Conservation (phyloP, 2,797 vertebrate genomes). For the Melanotaenia pygmaea region DNA sequence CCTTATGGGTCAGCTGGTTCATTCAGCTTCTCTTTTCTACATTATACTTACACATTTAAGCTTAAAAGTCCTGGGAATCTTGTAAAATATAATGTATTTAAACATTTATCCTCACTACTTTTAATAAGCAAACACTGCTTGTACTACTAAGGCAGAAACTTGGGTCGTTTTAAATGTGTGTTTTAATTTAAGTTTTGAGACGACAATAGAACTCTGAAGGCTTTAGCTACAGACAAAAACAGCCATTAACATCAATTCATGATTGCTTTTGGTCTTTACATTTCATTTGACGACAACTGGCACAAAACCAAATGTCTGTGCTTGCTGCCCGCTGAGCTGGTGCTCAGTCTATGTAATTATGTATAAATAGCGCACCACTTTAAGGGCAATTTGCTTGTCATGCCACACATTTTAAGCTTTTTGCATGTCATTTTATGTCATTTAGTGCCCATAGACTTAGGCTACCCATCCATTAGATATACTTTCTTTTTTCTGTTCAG, state of each 20-base stretch:
- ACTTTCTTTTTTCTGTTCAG: neutral
- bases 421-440: neutral
- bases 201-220: neutral
- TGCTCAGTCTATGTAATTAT: neutral
- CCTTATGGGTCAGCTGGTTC: constrained; percentile 25
- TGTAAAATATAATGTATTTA: too few species aligned
- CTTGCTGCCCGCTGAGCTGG: neutral
- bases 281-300: neutral
- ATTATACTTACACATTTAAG: neutral
- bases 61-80: too few species aligned
- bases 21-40: neutral
- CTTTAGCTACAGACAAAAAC: neutral
- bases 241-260: neutral
- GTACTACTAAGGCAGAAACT: too few species aligned
- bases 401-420: neutral
- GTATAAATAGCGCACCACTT: constrained; percentile 1
- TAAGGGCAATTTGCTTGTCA: neutral
- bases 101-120: too few species aligned
- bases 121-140: too few species aligned
- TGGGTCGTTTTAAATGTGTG: too few species aligned
- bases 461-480: neutral
- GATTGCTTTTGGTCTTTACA: constrained; percentile 2
- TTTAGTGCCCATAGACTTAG: neutral
- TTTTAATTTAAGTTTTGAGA: too few species aligned
- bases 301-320: neutral